Evolutionary conservation across 53 echinoderm and acorn worm genomes (phyloP).

Genomic region (Paracentrotus lividus): DNA sequence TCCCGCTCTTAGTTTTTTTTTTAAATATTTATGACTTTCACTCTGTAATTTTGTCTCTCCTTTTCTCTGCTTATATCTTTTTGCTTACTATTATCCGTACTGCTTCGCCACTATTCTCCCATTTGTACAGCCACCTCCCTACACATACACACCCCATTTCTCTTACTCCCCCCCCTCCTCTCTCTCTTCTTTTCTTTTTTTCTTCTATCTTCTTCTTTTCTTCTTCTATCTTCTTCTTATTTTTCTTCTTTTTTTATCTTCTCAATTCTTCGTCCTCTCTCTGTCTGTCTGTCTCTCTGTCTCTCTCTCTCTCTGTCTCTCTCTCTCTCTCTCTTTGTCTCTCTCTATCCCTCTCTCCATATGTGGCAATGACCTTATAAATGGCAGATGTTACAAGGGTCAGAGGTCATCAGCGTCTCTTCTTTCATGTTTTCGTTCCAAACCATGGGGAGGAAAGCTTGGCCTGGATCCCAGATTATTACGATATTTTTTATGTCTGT

Average conservation of each 20-base stretch:
- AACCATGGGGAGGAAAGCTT: neutral
- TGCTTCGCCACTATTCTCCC: neutral
- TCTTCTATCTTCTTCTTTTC: neutral
- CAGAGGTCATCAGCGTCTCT: neutral
- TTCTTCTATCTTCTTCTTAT: neutral
- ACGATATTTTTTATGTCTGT: neutral
- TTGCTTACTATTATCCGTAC: no score
- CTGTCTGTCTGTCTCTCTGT: neutral
- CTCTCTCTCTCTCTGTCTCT: neutral
- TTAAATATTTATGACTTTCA: no score
- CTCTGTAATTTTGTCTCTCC: neutral
- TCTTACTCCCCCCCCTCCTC: neutral
- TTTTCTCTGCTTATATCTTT: neutral
- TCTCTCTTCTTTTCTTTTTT: neutral
- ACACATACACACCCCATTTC: neutral
- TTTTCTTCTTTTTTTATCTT: neutral
- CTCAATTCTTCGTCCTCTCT: neutral
- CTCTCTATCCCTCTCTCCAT: neutral
- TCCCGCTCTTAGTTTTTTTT: neutral
- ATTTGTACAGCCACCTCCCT: neutral
- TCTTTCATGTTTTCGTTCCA: neutral
- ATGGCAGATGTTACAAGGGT: conserved; percentile 21
- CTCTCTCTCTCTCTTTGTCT: neutral
- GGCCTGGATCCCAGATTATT: neutral
- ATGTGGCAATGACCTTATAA: conserved; percentile 10